These are phyloP conservation scores for Capreolus pygargus DNA, from an alignment of 2,113 vertebrate genomes.

Conservation along the genomic window DNA sequence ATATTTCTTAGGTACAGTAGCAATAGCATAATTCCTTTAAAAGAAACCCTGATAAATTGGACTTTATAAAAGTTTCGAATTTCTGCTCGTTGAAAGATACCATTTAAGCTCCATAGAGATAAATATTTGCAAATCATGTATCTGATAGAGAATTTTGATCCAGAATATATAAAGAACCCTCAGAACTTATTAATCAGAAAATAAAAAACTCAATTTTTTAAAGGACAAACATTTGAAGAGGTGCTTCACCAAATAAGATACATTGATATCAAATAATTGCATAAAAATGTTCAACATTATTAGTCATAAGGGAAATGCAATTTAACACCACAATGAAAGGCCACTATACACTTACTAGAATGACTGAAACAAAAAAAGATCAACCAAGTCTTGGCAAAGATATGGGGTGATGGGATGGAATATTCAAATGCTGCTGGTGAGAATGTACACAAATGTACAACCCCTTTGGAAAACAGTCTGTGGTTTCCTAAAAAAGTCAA, in stretches of 20 bases:
- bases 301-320: neutral
- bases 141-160: neutral
- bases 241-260: neutral
- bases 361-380: neutral
- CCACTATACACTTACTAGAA: neutral
- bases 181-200: slow-evolving; percentile 16
- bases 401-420: neutral
- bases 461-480: neutral
- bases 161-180: neutral
- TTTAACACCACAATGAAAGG: neutral
- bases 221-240: neutral
- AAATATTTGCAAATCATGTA: neutral
- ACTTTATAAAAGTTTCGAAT: neutral
- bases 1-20: neutral
- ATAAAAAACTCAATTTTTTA: neutral
- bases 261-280: neutral
- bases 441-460: neutral
- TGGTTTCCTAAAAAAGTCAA: neutral
- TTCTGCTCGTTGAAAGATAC: neutral
- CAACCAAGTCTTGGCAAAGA: neutral
- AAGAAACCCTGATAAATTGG: neutral
- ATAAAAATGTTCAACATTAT: neutral
- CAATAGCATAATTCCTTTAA: neutral
- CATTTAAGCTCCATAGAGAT: neutral
- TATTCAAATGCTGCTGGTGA: no score